Conservation (phyloP, 1,140 invertebrate genomes). For the Lasioglossum albipes region DNA sequence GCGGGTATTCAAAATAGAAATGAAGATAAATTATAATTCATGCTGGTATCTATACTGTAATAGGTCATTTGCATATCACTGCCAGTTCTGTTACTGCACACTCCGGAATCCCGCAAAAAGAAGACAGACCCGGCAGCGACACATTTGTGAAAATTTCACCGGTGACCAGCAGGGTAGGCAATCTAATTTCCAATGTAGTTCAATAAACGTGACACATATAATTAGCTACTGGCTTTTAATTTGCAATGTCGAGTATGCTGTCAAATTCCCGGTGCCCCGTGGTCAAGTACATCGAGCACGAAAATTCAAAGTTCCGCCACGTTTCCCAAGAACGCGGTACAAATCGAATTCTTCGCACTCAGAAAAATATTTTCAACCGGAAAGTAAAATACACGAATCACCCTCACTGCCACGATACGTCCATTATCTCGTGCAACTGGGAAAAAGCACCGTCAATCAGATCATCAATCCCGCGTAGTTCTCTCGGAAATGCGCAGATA, state of each 20-base stretch:
- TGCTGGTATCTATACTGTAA: constrained; percentile 6
- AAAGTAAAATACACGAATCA: too few species aligned
- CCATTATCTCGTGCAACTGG: too few species aligned
- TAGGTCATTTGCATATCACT: constrained; percentile 17
- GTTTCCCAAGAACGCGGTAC: too few species aligned
- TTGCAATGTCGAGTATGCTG: too few species aligned
- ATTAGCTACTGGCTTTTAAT: too few species aligned
- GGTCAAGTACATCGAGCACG: too few species aligned
- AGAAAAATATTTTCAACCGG: too few species aligned
- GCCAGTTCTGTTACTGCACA: not conserved
- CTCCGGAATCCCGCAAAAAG: not conserved
- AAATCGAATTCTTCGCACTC: too few species aligned
- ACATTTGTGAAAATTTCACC: not conserved
- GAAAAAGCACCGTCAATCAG: not conserved
- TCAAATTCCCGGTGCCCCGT: too few species aligned
- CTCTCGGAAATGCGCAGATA: not conserved
- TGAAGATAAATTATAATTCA: constrained; percentile 8
- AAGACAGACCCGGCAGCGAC: not conserved
- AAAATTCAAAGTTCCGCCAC: too few species aligned
- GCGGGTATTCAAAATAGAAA: not conserved
- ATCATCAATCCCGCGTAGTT: not conserved
- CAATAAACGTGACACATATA: not conserved
- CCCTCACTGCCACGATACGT: too few species aligned
- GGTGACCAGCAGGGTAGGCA: not conserved
- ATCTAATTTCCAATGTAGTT: not conserved